Evolutionary conservation across 2,888 invertebrate genomes (phyloP), one percentile per base, ranked within the genome.

Genomic region (Conistra vaccinii): DNA sequence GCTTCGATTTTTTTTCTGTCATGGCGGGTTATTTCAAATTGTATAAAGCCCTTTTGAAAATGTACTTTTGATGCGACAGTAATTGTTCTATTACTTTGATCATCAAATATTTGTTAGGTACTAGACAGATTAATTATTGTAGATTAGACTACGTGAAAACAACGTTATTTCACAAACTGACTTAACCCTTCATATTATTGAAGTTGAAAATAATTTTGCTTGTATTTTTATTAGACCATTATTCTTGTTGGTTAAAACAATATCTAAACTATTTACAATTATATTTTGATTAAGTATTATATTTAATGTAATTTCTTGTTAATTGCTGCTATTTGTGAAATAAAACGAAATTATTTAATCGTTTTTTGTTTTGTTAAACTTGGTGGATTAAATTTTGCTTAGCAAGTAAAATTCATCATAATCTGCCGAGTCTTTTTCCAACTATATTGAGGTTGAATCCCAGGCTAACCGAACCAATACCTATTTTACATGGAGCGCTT

Each of bases 71-170:
- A 45, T 76, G 35, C 4, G n/a, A 60, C 61, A 23, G 12, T 69
- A 48, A 45, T 78, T 39, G 29, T 57, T 61, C 26, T 53, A 77
- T 5, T 55, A 26, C 9, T 66, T 58, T 45, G 26, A 42, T 60
- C 9, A 75, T 51, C 7, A 26, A 26, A 29, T 45, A 57, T 9
- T 73, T 17, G 39, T n/a, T 12, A 10, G 39, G 20, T 4, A 55
- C 7, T 57, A 39, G 29, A 60, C 20, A 20, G 14, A 75, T 63
- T 75, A 29, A 32, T 32, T n/a, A 32, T 32, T n/a, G 39, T 48
- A 48, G 29, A 57, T 73, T 45, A 73, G 20, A 58, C 9, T 29
- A 51, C 14, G 29, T 20, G 4, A 42, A 23, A 53, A 20, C 14
- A 29, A 45, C 17, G 26, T 72, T 57, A 35, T 45, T 57, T 57